These are phyloP conservation scores for Leucoraja ocellata DNA, from an alignment of 2,797 vertebrate species.

Conservation along the genomic window DNA sequence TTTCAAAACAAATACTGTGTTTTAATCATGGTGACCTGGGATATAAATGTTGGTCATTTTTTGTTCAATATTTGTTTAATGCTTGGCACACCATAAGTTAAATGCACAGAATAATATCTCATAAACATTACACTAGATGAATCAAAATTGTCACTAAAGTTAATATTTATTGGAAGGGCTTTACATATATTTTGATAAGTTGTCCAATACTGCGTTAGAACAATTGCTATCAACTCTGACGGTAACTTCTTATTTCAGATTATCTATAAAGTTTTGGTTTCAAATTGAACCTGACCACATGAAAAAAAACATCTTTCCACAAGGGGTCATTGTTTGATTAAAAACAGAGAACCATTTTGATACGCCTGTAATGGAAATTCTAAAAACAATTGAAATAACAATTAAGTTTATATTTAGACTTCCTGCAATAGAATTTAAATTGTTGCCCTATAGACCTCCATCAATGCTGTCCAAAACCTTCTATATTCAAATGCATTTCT, in stretches of 20 bases:
- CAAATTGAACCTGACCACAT: background rate
- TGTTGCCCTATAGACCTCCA: background rate
- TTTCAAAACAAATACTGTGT: too few species aligned
- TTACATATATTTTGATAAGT: background rate
- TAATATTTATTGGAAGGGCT: background rate
- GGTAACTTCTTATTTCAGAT: background rate
- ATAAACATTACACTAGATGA: background rate
- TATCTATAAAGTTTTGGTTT: background rate
- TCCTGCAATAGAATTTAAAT: background rate
- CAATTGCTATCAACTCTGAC: background rate
- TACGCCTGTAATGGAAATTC: background rate
- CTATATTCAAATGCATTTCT: background rate
- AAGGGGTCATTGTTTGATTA: constrained; percentile 13
- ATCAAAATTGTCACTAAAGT: background rate
- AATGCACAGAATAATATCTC: background rate
- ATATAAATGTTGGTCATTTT: too few species aligned
- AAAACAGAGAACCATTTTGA: background rate
- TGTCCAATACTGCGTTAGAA: background rate
- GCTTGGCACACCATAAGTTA: too few species aligned
- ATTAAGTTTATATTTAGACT: too few species aligned
- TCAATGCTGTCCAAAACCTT: background rate
- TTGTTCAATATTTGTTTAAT: too few species aligned
- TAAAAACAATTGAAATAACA: background rate
- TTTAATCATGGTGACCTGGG: too few species aligned
- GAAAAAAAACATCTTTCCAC: background rate